Evolutionary conservation across 2,797 vertebrate genomes (phyloP).

Genomic region (Bradypodion ventrale): DNA sequence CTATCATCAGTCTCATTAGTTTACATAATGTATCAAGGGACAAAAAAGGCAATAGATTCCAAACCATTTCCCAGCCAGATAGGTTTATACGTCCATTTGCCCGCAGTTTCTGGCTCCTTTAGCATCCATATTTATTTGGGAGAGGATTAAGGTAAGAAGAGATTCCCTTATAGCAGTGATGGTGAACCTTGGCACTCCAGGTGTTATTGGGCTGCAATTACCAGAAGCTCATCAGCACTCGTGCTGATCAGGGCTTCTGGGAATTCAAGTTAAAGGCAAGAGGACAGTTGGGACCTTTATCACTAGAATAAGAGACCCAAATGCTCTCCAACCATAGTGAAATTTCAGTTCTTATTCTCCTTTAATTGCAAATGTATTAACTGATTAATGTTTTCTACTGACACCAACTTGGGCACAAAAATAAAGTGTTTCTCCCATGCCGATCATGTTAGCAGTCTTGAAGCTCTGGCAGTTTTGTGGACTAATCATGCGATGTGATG

Average conservation of each 20-base stretch:
- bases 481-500: background rate
- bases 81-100: background rate
- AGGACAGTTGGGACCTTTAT: background rate
- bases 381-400: background rate
- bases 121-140: background rate
- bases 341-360: background rate
- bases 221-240: too few relatives aligned
- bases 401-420: background rate
- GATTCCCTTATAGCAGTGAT: background rate
- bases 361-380: background rate
- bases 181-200: too few relatives aligned
- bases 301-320: constrained; percentile 24
- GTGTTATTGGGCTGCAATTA: too few relatives aligned
- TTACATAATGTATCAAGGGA: background rate
- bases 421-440: background rate
- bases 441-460: background rate
- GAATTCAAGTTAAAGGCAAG: too few relatives aligned
- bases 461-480: background rate
- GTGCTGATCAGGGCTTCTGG: too few relatives aligned
- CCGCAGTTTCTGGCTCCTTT: background rate
- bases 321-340: constrained; percentile 20
- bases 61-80: background rate
- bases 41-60: background rate
- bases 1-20: rapidly evolving
- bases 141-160: background rate